A percentile compares a stretch with the other conserved stretches of the same genome.
These are phyloP conservation scores for Monoplex corrugatus DNA, from an alignment of 2,888 invertebrate genomes.

Conservation along the genomic window DNA sequence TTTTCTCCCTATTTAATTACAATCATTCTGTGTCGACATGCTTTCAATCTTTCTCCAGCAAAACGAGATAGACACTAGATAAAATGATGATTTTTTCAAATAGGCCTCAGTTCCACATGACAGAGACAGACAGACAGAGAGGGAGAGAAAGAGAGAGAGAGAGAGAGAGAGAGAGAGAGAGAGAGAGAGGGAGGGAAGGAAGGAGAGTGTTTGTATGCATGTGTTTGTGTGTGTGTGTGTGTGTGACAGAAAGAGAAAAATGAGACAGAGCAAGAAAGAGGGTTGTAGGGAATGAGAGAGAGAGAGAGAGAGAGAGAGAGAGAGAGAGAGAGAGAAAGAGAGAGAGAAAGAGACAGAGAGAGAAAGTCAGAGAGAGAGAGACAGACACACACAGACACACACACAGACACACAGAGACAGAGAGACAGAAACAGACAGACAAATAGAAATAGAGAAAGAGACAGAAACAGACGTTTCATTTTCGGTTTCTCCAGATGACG, in stretches of 20 bases:
- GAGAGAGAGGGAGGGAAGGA: neutral
- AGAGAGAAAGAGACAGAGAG: conserved; percentile 11
- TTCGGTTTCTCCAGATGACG: too few relatives aligned
- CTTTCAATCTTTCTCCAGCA: too few relatives aligned
- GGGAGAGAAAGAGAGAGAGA: neutral
- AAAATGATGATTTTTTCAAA: too few relatives aligned
- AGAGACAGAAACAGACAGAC: neutral
- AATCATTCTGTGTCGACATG: too few relatives aligned
- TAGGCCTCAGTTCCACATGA: too few relatives aligned
- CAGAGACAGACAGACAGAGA: neutral
- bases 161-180: neutral
- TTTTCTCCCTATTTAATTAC: too few relatives aligned
- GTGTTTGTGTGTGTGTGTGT: neutral
- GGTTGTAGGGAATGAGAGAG: neutral
- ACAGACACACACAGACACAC: neutral
- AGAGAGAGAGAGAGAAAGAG: neutral
- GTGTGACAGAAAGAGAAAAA: neutral
- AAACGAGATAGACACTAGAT: too few relatives aligned
- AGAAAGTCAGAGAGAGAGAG: neutral
- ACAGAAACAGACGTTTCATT: neutral
- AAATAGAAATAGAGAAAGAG: neutral
- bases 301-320: neutral
- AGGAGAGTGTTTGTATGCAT: too few relatives aligned
- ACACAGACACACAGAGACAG: neutral
- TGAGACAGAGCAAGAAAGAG: neutral